Evolutionary conservation across 2,797 vertebrate genomes (phyloP).

Genomic region (Sardinella longiceps): DNA sequence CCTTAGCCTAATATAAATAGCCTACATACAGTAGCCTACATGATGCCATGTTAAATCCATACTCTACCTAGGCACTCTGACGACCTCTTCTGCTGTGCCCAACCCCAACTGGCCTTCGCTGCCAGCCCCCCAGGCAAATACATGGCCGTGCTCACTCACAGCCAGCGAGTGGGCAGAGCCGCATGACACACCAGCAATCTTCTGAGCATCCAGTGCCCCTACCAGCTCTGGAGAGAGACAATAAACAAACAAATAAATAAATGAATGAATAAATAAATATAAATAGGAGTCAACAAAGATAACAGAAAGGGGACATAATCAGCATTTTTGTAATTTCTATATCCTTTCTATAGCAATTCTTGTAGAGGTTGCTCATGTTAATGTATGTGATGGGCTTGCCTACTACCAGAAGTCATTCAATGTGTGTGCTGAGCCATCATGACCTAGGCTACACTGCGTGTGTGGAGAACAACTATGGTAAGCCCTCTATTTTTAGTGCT

Average conservation of each 20-base stretch:
- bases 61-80: slow-evolving; percentile 88
- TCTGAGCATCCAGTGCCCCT: slow-evolving; percentile 86
- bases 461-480: background rate
- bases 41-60: background rate
- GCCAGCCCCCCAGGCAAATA: slow-evolving; percentile 93
- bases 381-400: too few species aligned
- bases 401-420: background rate
- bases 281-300: background rate
- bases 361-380: background rate
- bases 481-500: slow-evolving; percentile 19
- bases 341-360: background rate
- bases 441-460: background rate
- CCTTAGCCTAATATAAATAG: background rate
- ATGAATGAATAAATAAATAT: background rate
- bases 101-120: slow-evolving; percentile 91
- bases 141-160: slow-evolving; percentile 89
- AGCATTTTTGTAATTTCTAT: background rate
- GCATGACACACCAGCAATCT: slow-evolving; percentile 87
- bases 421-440: background rate
- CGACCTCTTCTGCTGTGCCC: slow-evolving; percentile 79
- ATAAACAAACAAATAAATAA: background rate
- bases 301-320: background rate
- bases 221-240: slow-evolving; percentile 80
- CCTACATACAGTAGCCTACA: background rate
- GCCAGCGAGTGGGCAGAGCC: slow-evolving; percentile 90